These are phyloP conservation scores for Agrotis puta DNA, from an alignment of 2,888 invertebrate genomes.

Conservation along the genomic window DNA sequence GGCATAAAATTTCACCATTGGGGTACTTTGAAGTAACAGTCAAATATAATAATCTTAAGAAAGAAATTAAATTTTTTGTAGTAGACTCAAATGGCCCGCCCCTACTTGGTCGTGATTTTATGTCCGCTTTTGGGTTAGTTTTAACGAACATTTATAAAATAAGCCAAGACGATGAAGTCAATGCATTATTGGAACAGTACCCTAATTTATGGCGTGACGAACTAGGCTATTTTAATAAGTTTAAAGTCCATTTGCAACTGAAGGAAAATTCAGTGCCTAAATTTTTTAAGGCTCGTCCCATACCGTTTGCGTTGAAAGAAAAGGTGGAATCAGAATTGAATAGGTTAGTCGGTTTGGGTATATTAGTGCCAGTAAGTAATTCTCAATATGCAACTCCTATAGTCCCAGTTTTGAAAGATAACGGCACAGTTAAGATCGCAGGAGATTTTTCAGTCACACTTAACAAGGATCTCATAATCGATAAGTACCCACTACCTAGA, in stretches of 20 bases:
- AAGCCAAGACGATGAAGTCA: conserved; percentile 1
- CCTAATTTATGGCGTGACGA: conserved; percentile 3
- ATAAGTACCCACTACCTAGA: not conserved
- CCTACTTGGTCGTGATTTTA: conserved; percentile 12
- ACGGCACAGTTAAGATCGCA: not conserved
- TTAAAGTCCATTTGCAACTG: conserved; percentile 7
- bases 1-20: too few species aligned
- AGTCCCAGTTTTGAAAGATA: not conserved
- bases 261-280: conserved; percentile 6
- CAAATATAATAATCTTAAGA: not conserved
- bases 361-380: not conserved
- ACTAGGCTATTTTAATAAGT: conserved; percentile 9
- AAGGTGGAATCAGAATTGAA: not conserved
- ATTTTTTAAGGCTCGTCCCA: not conserved
- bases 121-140: too few species aligned
- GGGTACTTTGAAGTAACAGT: too few species aligned
- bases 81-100: conserved; percentile 6
- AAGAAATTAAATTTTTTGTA: conserved; percentile 1
- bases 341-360: not conserved
- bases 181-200: conserved; percentile 4
- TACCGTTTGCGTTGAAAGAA: conserved; percentile 1
- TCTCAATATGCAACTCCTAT: not conserved
- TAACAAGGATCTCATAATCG: not conserved
- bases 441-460: not conserved
- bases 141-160: conserved; percentile 7